These are phyloP conservation scores for Microhierax caerulescens DNA, from an alignment of 2,797 vertebrate genomes.

Conservation along the genomic window DNA sequence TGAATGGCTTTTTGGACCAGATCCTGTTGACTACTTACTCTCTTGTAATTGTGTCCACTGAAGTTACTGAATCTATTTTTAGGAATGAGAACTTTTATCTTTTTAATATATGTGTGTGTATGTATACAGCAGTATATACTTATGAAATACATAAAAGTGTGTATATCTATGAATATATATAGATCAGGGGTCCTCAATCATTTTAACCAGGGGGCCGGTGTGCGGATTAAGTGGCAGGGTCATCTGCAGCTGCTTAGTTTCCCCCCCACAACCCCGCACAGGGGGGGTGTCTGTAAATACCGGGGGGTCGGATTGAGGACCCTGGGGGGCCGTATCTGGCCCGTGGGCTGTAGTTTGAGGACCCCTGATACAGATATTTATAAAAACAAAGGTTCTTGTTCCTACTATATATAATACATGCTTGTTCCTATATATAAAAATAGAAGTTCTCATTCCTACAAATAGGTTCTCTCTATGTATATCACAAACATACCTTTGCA, in stretches of 20 bases:
- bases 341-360: too few relatives aligned
- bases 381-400: background rate
- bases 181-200: too few relatives aligned
- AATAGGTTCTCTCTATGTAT: background rate
- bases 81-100: background rate
- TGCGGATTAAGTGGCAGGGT: too few relatives aligned
- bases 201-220: too few relatives aligned
- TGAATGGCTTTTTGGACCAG: background rate
- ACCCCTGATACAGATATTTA: too few relatives aligned
- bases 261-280: too few relatives aligned
- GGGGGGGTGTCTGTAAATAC: too few relatives aligned
- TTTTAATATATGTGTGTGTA: background rate
- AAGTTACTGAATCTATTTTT: background rate
- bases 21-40: background rate
- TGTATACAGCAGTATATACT: background rate
- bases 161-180: background rate
- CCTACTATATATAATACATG: background rate
- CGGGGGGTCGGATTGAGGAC: too few relatives aligned
- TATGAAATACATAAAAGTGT: background rate
- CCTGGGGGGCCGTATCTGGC: too few relatives aligned
- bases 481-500: constrained; percentile 7
- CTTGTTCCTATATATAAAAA: background rate
- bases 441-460: background rate
- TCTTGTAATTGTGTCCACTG: background rate
- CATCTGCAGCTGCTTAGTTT: too few relatives aligned